Conservation (phyloP, 2,888 invertebrate species). For the Cancer borealis region DNA sequence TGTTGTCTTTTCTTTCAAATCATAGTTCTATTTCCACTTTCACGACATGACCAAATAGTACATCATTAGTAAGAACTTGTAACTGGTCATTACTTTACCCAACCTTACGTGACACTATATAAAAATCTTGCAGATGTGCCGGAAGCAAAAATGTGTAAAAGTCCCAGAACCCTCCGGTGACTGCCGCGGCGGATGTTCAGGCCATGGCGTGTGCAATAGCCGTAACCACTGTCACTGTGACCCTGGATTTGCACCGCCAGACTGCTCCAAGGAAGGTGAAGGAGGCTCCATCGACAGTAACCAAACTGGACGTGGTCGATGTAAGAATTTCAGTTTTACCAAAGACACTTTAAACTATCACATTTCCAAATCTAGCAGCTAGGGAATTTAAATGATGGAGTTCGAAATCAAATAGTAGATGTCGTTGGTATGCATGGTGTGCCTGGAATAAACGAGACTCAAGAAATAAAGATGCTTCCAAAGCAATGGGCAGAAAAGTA, state of each 20-base stretch:
- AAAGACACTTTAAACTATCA: no score
- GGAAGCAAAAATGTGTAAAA: conserved; percentile 91
- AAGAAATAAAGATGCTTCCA: no score
- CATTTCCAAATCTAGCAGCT: no score
- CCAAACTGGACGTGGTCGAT: not conserved
- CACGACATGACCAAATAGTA: no score
- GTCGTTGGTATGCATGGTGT: no score
- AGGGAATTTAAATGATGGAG: no score
- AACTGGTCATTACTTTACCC: not conserved
- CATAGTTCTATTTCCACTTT: not conserved
- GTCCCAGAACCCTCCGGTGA: conserved; percentile 85
- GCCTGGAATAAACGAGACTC: no score
- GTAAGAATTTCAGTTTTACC: not conserved
- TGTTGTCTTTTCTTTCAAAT: not conserved
- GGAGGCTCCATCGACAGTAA: conserved; percentile 93
- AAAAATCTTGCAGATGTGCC: conserved; percentile 87
- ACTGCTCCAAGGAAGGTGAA: conserved; percentile 90
- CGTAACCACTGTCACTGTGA: conserved; percentile 96
- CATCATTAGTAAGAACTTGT: not conserved
- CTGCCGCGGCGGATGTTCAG: conserved; percentile 85
- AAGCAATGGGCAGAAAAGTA: no score
- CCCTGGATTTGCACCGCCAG: conserved; percentile 91
- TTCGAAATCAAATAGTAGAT: no score
- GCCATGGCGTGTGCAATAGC: conserved; percentile 93
- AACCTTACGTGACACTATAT: conserved; percentile 71